Evolutionary conservation across 1,140 invertebrate genomes (phyloP).

Genomic region (Drosophila varians): DNA sequence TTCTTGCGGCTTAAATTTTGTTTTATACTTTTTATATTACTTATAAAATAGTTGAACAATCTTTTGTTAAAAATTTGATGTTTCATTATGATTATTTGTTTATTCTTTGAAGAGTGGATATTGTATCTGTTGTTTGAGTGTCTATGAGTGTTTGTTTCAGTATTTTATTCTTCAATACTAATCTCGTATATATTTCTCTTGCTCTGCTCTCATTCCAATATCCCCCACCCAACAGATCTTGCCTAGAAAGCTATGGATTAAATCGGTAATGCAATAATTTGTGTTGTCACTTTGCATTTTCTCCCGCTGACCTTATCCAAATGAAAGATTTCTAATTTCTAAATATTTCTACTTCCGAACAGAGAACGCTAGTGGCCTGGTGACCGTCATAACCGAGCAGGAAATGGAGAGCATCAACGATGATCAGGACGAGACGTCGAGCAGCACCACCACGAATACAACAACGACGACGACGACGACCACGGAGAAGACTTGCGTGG

Average conservation of each 20-base stretch:
- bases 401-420: slow-evolving; percentile 80
- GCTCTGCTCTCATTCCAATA: slow-evolving; percentile 40
- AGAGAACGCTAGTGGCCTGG: slow-evolving; percentile 88
- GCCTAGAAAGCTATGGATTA: slow-evolving; percentile 59
- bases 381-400: slow-evolving; percentile 94
- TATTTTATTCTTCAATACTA: slow-evolving; percentile 40
- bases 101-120: background rate
- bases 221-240: slow-evolving; percentile 46
- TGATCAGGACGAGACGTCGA: slow-evolving; percentile 57
- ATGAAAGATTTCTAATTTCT: background rate
- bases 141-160: slow-evolving; percentile 27
- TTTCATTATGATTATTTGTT: background rate
- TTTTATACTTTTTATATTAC: background rate
- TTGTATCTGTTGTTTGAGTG: slow-evolving; percentile 19
- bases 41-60: background rate
- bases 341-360: background rate
- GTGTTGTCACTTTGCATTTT: slow-evolving; percentile 26
- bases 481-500: slow-evolving; percentile 67
- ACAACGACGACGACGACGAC: slow-evolving; percentile 67
- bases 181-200: slow-evolving; percentile 59
- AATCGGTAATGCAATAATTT: slow-evolving; percentile 61
- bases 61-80: background rate
- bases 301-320: background rate
- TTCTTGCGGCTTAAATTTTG: background rate
- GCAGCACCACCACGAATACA: slow-evolving; percentile 57